Base-by-base conservation (phyloP, 2,797 vertebrate species). In the Notoglanidium macrostoma region DNA sequence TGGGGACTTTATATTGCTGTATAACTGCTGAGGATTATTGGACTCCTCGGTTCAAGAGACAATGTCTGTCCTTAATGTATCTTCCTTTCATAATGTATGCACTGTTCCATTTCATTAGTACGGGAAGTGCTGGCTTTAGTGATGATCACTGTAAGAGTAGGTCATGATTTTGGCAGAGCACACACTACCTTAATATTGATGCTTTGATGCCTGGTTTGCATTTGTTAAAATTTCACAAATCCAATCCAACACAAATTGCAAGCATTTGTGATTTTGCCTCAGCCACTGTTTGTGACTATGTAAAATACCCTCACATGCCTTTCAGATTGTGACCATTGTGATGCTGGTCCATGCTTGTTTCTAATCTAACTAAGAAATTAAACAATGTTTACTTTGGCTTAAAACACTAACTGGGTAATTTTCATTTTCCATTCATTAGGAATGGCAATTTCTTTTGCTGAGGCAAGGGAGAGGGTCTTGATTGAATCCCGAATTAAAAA, bases 401-500 rank as follows among this genome's bases (percentile, higher is more conserved):
- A 76, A 91, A 92, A 87, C 87, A 88, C 85, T 89, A 89, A 92
- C 89, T 88, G 85, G 91, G 91, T 92, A 87, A 94, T 93, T 93
- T 87, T 91, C 89, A 90, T 90, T 87, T 91, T 90, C 84, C 80
- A 90, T 93, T 94, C 92, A 94, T 95, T 94, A 93, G 91, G 90
- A 88, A 87, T 86, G 89, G 91, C 92, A 94, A 92, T 93, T 93
- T 92, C 88, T 87, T 91, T 91, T 88, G 87, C 88, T 88, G 78
- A 87, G 90, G 92, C 87, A 90, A 92, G 92, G 81, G 88, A 92
- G 88, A 90, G 70, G 84, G 88, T 85, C 83, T 90, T 92, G 91
- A 93, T 93, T 92, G 89, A 93, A 94, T 92, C 94, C 85, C 87
- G 91, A 92, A 93, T 95, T 91, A 92, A 93, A 94, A 92, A 94